Evolutionary conservation across 2,797 vertebrate genomes (phyloP), one percentile per base, ranked within the genome.

Genomic region (Sus cebifrons): DNA sequence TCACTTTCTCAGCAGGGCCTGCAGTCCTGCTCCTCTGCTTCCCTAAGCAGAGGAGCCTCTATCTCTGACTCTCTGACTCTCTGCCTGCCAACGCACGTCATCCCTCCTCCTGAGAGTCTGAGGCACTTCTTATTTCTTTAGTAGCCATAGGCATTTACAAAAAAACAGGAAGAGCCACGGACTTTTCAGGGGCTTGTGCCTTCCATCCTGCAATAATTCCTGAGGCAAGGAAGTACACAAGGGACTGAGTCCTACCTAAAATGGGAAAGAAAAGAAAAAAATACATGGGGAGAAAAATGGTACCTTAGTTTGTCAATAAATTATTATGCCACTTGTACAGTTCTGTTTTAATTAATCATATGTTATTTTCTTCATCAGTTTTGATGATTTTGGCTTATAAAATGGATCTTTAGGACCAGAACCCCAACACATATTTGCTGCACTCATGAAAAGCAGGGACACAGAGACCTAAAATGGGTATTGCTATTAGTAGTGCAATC

Each of bases 341-440:
- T 64, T 86, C 60, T 52, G 18, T 78, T 94, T 93, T 65, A n/a
- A 82, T 29, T 67, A 65, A 83, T 36, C 54, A 27, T 91, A 86
- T 73, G 49, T 86, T 88, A 91, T 58, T 32, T 82, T 89, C 77
- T 15, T 29, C 49, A 60, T 94, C 6, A 9, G 1, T 91, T 84
- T 81, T 78, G 52, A 82, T 77, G 49, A 79, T 73, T 86, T 96
- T 58, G 40, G 68, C 25, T 27, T 27, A 74, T 32, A 21, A 94
- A 85, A 78, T 92, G 58, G 17, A 52, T 75, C 14, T 81, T 27
- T 56, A 40, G 23, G 40, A 52, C 36, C 44, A 85, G 73, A 85
- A 70, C 17, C 40, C 25, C 36, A 75, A 25, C 9, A 74, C 4
- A 6, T 36, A 70, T 27, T 60, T 60, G 12, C 44, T 67, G 23